Evolutionary conservation across 2,888 invertebrate species (phyloP), one percentile per base, ranked within the genome.

Genomic region (Bombylius major): DNA sequence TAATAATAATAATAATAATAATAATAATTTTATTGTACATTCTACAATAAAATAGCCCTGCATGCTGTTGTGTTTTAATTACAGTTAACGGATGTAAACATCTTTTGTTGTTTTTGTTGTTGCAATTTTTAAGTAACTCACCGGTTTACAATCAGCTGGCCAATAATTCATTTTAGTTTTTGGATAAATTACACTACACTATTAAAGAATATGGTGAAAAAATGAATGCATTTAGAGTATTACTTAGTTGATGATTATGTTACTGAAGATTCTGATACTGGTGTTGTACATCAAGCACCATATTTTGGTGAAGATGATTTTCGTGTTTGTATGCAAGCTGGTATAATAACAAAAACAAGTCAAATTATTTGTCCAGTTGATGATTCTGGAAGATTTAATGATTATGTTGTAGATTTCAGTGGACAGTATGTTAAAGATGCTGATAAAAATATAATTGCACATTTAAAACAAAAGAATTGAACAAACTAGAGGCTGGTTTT

Each of bases 241-340:
- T 97, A n/a, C n/a, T n/a, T n/a, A 47, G 82, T 82, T 55, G 98
- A 97, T 75, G 81, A 79, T 8, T 99, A 99, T 74, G 98, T 99
- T 0, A 95, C 95, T 0, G 85, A 92, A 58, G 98, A 97, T 65
- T 89, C 92, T 60, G 99, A 99, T 76, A 98, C 98, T 12, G 98
- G 98, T 32, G 80, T 98, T 62, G 99, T 99, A 32, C 99, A 99
- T 70, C 96, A 97, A 76, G 93, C 99, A 3, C 96, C 99, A 8
- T 99, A 97, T 74, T 99, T 99, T 77, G 99, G 99, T 65, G 99
- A 98, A 79, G 98, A 99, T 70, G 99, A 99, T 87, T 91, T 87
- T 74, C 81, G 96, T 33, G 84, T 88, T 58, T 87, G 87, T 63
- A 71, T 88, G 56, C 79, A 79, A 23, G 83, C 83, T 33, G 89